Conservation (phyloP, 1,140 invertebrate species). For the Plutomurus gul region DNA sequence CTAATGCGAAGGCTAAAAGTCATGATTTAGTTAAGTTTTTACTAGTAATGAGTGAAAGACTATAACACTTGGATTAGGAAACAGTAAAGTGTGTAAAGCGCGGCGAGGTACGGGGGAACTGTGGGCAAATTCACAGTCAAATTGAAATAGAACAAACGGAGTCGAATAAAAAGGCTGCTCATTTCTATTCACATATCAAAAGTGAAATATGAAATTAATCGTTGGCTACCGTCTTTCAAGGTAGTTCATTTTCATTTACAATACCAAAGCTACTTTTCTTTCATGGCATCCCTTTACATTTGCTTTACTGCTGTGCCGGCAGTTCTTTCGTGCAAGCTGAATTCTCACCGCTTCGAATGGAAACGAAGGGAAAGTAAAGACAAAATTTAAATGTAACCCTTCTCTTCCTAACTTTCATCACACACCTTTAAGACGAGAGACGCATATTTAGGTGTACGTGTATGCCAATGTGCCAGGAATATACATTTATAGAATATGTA, state of each 20-base stretch:
- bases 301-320: neutral
- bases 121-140: neutral
- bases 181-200: neutral
- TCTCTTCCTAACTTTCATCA: neutral
- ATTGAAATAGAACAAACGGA: neutral
- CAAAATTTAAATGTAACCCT: neutral
- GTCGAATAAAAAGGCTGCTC: neutral
- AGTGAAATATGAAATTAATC: conserved; percentile 7
- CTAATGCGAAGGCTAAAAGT: no score
- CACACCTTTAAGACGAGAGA: neutral
- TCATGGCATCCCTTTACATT: neutral
- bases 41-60: no score
- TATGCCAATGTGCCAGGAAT: neutral
- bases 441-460: neutral
- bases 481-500: no score
- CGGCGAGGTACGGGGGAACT: no score
- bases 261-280: no score
- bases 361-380: neutral
- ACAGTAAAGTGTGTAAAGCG: neutral
- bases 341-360: no score
- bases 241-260: no score
- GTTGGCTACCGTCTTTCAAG: neutral
- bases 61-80: neutral
- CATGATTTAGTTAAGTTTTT: no score
- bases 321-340: no score